Evolutionary conservation across 2,888 invertebrate species (phyloP), one percentile per base, ranked within the genome.

Genomic region (Pedicia rivosa): DNA sequence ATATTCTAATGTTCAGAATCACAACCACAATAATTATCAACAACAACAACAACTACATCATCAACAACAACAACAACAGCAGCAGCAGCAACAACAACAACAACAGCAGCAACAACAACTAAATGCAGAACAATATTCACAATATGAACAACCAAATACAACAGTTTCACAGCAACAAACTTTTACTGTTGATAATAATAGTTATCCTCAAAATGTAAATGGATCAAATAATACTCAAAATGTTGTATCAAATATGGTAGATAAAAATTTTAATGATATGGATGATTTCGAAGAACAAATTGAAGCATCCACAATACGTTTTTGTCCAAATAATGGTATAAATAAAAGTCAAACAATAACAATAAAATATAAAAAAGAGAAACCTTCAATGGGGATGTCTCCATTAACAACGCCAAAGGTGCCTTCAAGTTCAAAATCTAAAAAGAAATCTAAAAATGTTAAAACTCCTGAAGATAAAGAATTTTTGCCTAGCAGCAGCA

Each of bases 331-430:
- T 38, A 53, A 55, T 39, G 53, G 56, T 30, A 45, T 47, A 10
- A 50, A 47, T 14, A 55, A 57, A 42, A 59, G 55, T 41, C 57
- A 60, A 45, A 55, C 57, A 6, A 55, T 62, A 2, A 62, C 59
- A 45, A 60, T 62, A 27, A 61, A 59, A 42, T 62, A 59, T 36
- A 43, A 46, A n/a, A 44, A 43, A 36, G 48, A 48, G 13, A 45
- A 44, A 37, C 39, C 46, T 10, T 17, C 31, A 20, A 37, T 25
- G 12, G 15, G 19, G 34, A 34, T 35, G 29, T 9, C n/a, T 9
- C 19, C 26, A 5, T 4, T 19, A 33, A 29, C 36, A 13, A 22
- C 31, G 4, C 22, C 12, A 14, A 40, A 41, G 29, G 22, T 33
- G 20, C 35, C 38, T 17, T 39, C 28, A 14, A 27, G 5, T 8